Evolutionary conservation across 2,113 vertebrate genomes (phyloP), one percentile per base, ranked within the genome.

Genomic region (Plectropomus leopardus): DNA sequence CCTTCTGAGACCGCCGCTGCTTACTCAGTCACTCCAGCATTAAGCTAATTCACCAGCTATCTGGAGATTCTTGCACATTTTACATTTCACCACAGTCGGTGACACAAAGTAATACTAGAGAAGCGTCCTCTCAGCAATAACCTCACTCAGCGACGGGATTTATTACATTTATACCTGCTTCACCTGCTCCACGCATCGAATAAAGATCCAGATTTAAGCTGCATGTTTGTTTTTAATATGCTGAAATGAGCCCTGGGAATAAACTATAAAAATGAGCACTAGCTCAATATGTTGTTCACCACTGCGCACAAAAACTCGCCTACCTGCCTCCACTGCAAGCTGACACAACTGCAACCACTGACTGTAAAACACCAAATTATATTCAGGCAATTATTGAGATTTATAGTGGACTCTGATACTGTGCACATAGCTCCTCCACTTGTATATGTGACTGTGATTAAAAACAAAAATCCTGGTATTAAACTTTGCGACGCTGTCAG

Each of bases 21-120:
- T 88, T 88, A 85, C 68, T 91, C 91, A 92, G 89, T 84, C 36
- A 0, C 76, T 59, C 42, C n/a, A n/a, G 58, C 89, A 90, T 92
- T 91, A 91, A 79, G 74, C 83, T 90, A 91, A 87, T 89, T 88
- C 74, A 79, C 66, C 67, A 24, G 80, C 80, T 74, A 58, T 57
- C 42, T 26, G 60, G 60, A 6, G 45, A n/a, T 72, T 64, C 47
- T 44, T 83, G 83, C 86, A 88, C 78, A 69, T 80, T 86, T 82
- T 69, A 72, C 58, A 40, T 71, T 85, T 80, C n/a, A 32, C 73
- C 67, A 53, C 57, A 8, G 59, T 34, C 61, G 32, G 15, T 74
- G 71, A 68, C 64, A 80, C 54, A 32, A 50, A 76, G 82, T 34
- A 54, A 60, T 23, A 64, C 54, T 14, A 42, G 45, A 45, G 53